Conservation (phyloP, 2,113 vertebrate genomes). For the Amazona vittata region DNA sequence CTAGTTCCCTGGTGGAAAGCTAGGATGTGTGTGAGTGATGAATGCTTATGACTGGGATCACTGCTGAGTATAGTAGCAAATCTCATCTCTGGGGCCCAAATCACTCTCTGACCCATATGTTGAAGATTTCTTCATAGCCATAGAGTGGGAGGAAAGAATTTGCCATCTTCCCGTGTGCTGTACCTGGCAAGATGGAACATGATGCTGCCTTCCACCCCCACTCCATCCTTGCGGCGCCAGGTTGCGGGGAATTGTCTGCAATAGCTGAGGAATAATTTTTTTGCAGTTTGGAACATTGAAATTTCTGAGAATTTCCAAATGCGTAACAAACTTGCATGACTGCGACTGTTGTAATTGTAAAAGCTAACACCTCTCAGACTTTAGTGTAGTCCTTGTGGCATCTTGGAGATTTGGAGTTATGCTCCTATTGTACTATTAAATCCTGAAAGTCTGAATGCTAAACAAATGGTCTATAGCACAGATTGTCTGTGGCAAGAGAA, state of each 20-base stretch:
- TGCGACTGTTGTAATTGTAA: not conserved
- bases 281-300: not conserved
- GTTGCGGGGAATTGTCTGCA: not conserved
- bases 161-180: not conserved
- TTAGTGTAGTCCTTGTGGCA: not conserved
- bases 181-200: conserved; percentile 14
- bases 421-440: not conserved
- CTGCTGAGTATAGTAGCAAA: not conserved
- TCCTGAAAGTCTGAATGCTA: not conserved
- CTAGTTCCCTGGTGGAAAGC: not conserved
- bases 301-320: not conserved
- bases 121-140: not conserved
- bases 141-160: conserved; percentile 41
- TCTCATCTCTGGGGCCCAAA: not conserved
- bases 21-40: not conserved
- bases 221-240: not conserved
- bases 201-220: not conserved
- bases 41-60: not conserved
- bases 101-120: not conserved
- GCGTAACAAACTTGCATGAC: not conserved
- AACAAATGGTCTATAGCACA: not conserved
- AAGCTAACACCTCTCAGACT: not conserved
- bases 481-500: not conserved
- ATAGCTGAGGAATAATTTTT: not conserved
- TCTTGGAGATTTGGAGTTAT: not conserved